Evolutionary conservation across 2,888 invertebrate species (phyloP).

Genomic region (Drosophila putrida): DNA sequence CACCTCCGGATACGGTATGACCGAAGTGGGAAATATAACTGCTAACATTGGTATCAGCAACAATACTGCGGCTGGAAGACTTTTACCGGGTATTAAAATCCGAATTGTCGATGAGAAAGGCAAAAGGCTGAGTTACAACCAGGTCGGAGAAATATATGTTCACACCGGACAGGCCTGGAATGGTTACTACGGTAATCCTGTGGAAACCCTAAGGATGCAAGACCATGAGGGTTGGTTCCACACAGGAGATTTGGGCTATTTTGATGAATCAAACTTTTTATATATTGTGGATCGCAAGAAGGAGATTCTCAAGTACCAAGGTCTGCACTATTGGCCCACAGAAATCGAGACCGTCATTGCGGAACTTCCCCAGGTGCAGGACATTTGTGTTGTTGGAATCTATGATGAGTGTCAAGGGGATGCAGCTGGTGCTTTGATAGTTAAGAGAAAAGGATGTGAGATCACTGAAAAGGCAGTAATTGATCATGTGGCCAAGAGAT

Average conservation of each 20-base stretch:
- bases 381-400: constrained; percentile 81
- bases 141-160: constrained; percentile 80
- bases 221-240: constrained; percentile 81
- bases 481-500: constrained; percentile 64
- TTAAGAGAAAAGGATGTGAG: constrained; percentile 48
- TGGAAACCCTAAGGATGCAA: constrained; percentile 68
- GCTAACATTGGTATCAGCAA: constrained; percentile 62
- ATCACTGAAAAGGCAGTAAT: constrained; percentile 54
- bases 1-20: constrained; percentile 72
- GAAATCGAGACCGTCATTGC: constrained; percentile 80
- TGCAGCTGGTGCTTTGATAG: constrained; percentile 78
- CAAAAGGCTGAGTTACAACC: constrained; percentile 57
- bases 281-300: constrained; percentile 82
- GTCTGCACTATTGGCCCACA: constrained; percentile 78
- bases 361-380: constrained; percentile 69
- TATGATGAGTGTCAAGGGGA: constrained; percentile 70
- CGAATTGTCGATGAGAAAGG: constrained; percentile 77
- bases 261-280: constrained; percentile 80
- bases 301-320: constrained; percentile 82
- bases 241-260: constrained; percentile 83
- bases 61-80: constrained; percentile 68
- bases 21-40: constrained; percentile 69
- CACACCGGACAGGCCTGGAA: constrained; percentile 66
- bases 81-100: constrained; percentile 55
- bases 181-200: constrained; percentile 80